Percentiles rank a stretch among this genome's conserved stretches.
These are phyloP conservation scores for Drosophila albomicans DNA, from an alignment of 1,140 invertebrate species.

Conservation along the genomic window DNA sequence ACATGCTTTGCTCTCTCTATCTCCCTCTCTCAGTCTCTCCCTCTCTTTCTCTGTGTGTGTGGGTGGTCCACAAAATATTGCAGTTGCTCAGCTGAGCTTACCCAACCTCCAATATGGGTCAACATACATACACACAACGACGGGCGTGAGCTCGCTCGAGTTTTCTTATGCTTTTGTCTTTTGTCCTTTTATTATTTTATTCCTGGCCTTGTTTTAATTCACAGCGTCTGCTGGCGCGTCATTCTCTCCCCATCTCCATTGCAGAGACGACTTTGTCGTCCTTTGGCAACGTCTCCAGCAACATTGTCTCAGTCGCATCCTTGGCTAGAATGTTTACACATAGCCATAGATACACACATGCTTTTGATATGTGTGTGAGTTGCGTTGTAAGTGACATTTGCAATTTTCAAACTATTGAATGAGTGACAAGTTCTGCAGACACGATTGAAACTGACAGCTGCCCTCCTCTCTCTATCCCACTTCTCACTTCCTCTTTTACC, in stretches of 20 bases:
- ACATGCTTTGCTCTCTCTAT: constrained; percentile 55
- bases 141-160: constrained; percentile 57
- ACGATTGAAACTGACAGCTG: constrained; percentile 84
- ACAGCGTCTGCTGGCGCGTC: constrained; percentile 79
- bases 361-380: constrained; percentile 32
- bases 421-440: constrained; percentile 84
- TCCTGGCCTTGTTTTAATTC: constrained; percentile 83
- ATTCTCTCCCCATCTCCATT: constrained; percentile 47
- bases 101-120: constrained; percentile 60
- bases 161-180: constrained; percentile 82
- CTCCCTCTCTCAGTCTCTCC: too few species aligned
- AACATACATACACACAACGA: constrained; percentile 38
- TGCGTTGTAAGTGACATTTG: constrained; percentile 83
- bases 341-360: constrained; percentile 36
- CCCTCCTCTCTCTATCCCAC: not conserved
- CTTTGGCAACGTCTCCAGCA: constrained; percentile 52
- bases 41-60: not conserved
- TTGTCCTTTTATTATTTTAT: constrained; percentile 83
- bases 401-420: constrained; percentile 85
- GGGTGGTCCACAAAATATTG: constrained; percentile 36
- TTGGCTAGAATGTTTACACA: constrained; percentile 65
- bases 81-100: constrained; percentile 33
- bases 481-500: not conserved
- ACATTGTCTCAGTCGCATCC: constrained; percentile 77
- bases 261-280: constrained; percentile 37